Conservation (phyloP, 1,140 invertebrate species). For the Drosophila arizonae region DNA sequence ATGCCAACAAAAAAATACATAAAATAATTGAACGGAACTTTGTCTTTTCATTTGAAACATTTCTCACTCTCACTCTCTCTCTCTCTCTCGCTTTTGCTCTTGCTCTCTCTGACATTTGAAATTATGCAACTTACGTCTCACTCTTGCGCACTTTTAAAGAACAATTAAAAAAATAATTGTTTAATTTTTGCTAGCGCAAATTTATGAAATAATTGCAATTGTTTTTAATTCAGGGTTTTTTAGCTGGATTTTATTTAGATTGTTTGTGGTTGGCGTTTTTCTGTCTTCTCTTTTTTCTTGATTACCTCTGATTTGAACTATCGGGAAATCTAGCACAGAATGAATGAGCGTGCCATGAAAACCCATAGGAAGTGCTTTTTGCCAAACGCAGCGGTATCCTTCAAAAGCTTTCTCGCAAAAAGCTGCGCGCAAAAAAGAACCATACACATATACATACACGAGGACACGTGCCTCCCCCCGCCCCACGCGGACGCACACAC, state of each 20-base stretch:
- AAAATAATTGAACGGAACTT: constrained; percentile 10
- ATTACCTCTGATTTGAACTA: constrained; percentile 80
- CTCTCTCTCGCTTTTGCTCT: not conserved
- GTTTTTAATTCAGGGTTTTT: constrained; percentile 25
- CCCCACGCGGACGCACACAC: constrained; percentile 10
- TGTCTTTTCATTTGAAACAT: constrained; percentile 4
- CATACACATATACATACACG: constrained; percentile 20
- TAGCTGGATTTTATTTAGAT: constrained; percentile 29
- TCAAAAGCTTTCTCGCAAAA: constrained; percentile 50
- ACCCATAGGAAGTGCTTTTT: constrained; percentile 70
- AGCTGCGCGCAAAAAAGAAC: constrained; percentile 22
- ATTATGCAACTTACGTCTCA: constrained; percentile 81
- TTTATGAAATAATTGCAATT: constrained; percentile 6
- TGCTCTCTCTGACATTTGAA: constrained; percentile 20
- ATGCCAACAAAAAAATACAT: constrained; percentile 2
- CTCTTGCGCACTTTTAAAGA: constrained; percentile 63
- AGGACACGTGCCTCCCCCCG: constrained; percentile 23
- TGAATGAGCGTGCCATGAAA: constrained; percentile 68
- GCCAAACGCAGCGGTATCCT: constrained; percentile 51
- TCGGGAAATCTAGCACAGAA: constrained; percentile 82
- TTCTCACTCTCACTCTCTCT: not conserved
- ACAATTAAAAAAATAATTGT: constrained; percentile 39
- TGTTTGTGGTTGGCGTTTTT: constrained; percentile 2
- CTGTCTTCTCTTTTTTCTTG: constrained; percentile 23
- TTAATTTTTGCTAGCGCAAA: not conserved